Evolutionary conservation across 2,113 vertebrate species (phyloP).

Genomic region (Morone saxatilis): DNA sequence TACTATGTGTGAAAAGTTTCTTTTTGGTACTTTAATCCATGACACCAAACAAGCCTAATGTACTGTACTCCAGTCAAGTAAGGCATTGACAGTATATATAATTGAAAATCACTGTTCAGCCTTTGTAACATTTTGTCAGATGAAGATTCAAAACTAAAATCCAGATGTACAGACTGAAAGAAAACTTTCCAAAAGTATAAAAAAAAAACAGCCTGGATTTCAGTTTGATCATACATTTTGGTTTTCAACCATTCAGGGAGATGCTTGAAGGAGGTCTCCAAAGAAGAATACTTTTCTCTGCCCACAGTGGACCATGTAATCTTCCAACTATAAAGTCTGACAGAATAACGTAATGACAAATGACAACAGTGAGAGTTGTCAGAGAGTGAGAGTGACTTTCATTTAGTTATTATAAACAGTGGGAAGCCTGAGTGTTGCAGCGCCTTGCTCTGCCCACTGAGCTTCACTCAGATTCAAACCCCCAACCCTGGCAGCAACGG

Average conservation of each 20-base stretch:
- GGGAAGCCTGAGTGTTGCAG: neutral
- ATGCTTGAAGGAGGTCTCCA: neutral
- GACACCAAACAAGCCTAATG: too few relatives aligned
- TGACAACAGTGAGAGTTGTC: neutral
- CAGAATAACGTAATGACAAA: neutral
- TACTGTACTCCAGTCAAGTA: too few relatives aligned
- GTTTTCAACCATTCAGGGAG: too few relatives aligned
- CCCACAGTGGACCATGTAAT: neutral
- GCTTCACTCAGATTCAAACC: neutral
- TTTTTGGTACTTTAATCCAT: too few relatives aligned
- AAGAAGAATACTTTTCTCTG: neutral
- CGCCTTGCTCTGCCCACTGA: neutral
- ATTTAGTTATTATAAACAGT: neutral
- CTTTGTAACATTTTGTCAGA: too few relatives aligned
- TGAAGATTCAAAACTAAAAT: too few relatives aligned
- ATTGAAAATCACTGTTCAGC: too few relatives aligned
- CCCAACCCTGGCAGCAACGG: neutral
- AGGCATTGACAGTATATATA: too few relatives aligned
- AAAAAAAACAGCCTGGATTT: too few relatives aligned
- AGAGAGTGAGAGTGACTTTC: neutral
- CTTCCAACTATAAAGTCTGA: neutral
- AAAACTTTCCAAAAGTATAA: neutral
- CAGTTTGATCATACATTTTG: too few relatives aligned
- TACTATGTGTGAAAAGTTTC: too few relatives aligned
- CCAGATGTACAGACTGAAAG: too few relatives aligned